phyloP scores from a whole-genome alignment of 2,113 vertebrate genomes.

The Thryonomys swinderianus region DNA sequence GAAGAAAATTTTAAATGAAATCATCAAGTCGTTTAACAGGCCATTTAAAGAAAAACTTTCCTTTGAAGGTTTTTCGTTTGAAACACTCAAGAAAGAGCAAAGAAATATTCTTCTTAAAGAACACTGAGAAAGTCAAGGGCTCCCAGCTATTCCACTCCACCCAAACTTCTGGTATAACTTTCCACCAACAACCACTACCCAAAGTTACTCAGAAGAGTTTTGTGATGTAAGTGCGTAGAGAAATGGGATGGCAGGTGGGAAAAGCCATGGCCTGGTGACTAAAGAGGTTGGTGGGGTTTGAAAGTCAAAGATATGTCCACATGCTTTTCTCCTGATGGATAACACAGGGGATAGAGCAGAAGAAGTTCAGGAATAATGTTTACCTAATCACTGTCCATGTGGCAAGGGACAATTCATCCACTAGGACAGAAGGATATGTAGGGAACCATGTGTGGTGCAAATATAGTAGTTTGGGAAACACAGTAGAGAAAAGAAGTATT shows the following conservation, averaged over 20 bases:
- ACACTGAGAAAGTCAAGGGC: neutral
- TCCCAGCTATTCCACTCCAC: neutral
- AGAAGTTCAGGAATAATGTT: neutral
- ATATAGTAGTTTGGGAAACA: neutral
- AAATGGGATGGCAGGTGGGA: neutral
- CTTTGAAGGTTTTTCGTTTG: constrained; percentile 41
- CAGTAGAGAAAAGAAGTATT: neutral
- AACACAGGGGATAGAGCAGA: neutral
- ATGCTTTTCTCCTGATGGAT: neutral
- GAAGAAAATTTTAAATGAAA: constrained; percentile 48
- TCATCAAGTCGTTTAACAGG: neutral
- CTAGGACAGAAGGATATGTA: neutral
- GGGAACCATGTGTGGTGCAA: neutral
- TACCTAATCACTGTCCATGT: neutral
- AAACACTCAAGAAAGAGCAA: neutral
- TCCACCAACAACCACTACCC: neutral
- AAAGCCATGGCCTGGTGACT: neutral
- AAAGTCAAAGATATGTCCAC: neutral
- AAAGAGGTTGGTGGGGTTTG: neutral
- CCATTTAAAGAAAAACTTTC: constrained; percentile 28
- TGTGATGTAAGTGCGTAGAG: neutral
- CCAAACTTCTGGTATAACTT: neutral
- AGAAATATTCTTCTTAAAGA: neutral
- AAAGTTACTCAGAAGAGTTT: neutral
- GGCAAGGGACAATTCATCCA: neutral